Evolutionary conservation across 2,113 vertebrate genomes (phyloP), one percentile per base, ranked within the genome.

Genomic region (Upupa epops): DNA sequence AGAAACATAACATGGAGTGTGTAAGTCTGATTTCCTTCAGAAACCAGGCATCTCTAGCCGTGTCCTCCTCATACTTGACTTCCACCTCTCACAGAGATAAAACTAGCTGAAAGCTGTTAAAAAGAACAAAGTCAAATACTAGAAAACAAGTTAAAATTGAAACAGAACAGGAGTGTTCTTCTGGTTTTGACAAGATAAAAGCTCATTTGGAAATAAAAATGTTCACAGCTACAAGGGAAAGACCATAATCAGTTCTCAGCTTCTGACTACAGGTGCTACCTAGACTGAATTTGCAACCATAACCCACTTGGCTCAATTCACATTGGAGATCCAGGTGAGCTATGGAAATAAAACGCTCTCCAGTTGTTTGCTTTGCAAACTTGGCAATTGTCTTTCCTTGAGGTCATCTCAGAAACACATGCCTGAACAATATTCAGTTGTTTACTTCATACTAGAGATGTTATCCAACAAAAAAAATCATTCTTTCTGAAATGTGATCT

Each of bases 171-270:
- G 14, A 10, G 49, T 2, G 40, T 69, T 86, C 59, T 29, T 86
- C 48, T 65, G 28, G 19, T 83, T 83, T 95, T 90, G 86, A 88
- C 88, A 88, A 83, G 94, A 95, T 90, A 93, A 94, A 92, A 7
- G 13, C 14, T 69, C 37, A 65, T 95, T 95, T 96, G 86, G 88
- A 96, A 91, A 81, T 76, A 26, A 69, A 90, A 96, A 86, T 65
- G 28, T 78, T 86, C 89, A 81, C 54, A 84, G 31, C 65, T 86
- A 52, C 69, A 78, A 90, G 73, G 54, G 49, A 88, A 94, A 93
- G 69, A 65, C 28, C 42, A 55, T 31, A 54, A 80, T 72, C 49
- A 49, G 36, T 64, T 90, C 73, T 74, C 52, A 81, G 56, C 36
- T 86, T 92, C 72, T 86, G 54, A 21, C 49, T 72, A 20, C 34